Conservation (phyloP, 1,140 invertebrate genomes). For the Eurosta solidaginis region DNA sequence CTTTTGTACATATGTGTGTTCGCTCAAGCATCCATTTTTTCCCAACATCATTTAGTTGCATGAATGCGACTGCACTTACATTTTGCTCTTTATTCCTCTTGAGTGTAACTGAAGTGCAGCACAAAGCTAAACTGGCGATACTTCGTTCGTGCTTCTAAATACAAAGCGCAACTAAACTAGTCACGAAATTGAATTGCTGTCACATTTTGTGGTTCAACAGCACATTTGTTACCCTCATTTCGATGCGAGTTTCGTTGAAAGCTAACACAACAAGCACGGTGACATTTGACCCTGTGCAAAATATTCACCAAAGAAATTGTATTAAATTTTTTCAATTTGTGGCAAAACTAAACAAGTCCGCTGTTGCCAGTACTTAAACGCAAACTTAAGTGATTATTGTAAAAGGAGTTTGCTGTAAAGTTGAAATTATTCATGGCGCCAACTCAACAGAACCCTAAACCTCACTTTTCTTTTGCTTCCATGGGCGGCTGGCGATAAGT, state of each 20-base stretch:
- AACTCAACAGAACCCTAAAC: too few species aligned
- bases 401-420: too few species aligned
- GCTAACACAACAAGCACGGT: background rate
- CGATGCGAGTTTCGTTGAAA: background rate
- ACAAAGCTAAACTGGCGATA: background rate
- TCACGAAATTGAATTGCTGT: background rate
- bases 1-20: too few species aligned
- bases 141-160: too few species aligned
- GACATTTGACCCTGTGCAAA: background rate
- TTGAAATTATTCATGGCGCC: too few species aligned
- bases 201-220: background rate
- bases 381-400: too few species aligned
- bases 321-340: too few species aligned
- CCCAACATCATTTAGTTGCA: background rate
- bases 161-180: background rate
- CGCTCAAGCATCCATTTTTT: background rate
- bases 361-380: too few species aligned
- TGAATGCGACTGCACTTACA: background rate
- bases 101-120: background rate
- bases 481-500: too few species aligned
- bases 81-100: background rate
- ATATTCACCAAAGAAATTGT: too few species aligned
- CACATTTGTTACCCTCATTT: background rate
- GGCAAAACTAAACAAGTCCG: too few species aligned
- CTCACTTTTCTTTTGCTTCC: too few species aligned